A percentile compares a stretch with the other conserved stretches of the same genome.
These are phyloP conservation scores for Rhyacichthys aspro DNA, from an alignment of 2,797 vertebrate species.

Conservation along the genomic window DNA sequence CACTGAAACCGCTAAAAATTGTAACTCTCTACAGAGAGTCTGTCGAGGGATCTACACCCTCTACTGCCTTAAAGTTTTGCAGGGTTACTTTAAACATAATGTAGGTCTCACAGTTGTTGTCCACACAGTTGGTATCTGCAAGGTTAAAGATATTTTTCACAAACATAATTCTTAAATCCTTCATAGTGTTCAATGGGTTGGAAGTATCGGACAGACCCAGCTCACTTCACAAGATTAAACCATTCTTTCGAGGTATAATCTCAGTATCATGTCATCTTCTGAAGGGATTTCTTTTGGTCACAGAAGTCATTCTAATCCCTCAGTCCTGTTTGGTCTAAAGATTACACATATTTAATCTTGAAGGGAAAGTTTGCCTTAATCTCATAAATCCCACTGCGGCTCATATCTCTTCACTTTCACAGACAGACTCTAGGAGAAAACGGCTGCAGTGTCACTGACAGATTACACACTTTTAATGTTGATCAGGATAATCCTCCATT, in stretches of 20 bases:
- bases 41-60: too few relatives aligned
- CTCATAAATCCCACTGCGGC: conserved; percentile 62
- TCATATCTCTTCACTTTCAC: conserved; percentile 37
- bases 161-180: too few relatives aligned
- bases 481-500: conserved; percentile 43
- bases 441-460: conserved; percentile 21
- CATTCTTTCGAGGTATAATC: conserved; percentile 51
- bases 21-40: too few relatives aligned
- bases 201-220: conserved; percentile 6
- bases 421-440: conserved; percentile 16
- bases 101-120: too few relatives aligned
- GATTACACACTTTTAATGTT: conserved; percentile 50
- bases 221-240: conserved; percentile 33
- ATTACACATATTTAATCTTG: conserved; percentile 76
- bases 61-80: too few relatives aligned
- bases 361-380: conserved; percentile 67
- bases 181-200: neutral
- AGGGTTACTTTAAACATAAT: too few relatives aligned
- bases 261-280: conserved; percentile 29
- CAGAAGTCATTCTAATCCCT: conserved; percentile 58
- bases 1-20: too few relatives aligned
- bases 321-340: conserved; percentile 62
- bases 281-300: conserved; percentile 38
- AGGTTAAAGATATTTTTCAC: too few relatives aligned
- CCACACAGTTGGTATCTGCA: too few relatives aligned